Percentiles rank a stretch among this genome's conserved stretches.
These are phyloP conservation scores for Lordiphosa andalusiaca DNA, from an alignment of 2,888 invertebrate genomes.

Conservation along the genomic window DNA sequence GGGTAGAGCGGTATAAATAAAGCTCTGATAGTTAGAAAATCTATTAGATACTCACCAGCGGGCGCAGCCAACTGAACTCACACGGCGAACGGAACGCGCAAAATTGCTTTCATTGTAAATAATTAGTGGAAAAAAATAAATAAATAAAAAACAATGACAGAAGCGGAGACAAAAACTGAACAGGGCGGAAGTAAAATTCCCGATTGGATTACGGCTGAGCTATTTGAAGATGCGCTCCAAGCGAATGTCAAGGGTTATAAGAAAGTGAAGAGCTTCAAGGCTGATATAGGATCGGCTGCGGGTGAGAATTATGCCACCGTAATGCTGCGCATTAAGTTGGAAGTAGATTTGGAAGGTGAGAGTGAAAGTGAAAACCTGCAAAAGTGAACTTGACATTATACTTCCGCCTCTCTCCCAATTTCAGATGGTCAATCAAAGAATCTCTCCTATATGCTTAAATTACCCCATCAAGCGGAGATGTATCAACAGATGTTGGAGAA, in stretches of 20 bases:
- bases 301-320: conserved; percentile 77
- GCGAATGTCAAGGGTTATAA: conserved; percentile 37
- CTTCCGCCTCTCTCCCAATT: neutral
- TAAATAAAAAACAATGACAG: too few relatives aligned
- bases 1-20: too few relatives aligned
- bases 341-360: conserved; percentile 63
- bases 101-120: too few relatives aligned
- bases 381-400: conserved; percentile 8
- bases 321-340: conserved; percentile 66
- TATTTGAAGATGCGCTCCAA: conserved; percentile 43
- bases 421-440: conserved; percentile 32
- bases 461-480: conserved; percentile 35
- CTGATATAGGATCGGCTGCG: conserved; percentile 45
- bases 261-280: conserved; percentile 42
- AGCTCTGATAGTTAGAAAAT: too few relatives aligned
- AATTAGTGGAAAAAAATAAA: too few relatives aligned
- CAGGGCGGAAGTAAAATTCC: conserved; percentile 25
- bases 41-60: too few relatives aligned
- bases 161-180: too few relatives aligned
- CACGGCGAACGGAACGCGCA: too few relatives aligned
- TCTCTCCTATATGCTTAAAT: conserved; percentile 51
- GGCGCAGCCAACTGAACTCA: too few relatives aligned
- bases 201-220: conserved; percentile 46
- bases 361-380: neutral
- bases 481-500: conserved; percentile 38